Base-by-base conservation (phyloP, 2,888 invertebrate species). In the Sericinus montela region DNA sequence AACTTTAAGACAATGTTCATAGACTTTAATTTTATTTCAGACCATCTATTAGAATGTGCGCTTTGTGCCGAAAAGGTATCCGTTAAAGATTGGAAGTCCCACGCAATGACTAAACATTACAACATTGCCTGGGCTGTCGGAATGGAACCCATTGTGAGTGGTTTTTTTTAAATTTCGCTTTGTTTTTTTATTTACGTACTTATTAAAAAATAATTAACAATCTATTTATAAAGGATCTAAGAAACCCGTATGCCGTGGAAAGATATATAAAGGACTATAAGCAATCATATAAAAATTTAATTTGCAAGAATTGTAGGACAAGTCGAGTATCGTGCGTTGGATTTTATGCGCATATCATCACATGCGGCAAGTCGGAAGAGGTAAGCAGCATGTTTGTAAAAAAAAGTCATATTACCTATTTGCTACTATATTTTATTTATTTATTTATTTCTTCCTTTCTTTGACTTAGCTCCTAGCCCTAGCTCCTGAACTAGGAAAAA, bases 261-360 rank as follows among this genome's bases (percentile, higher is more conserved):
- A 78, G 64, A 52, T 72, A 86, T 51, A 69, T 92, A 16, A 68
- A 70, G 45, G 75, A 71, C 46, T 85, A 88, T 32, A 72, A 82
- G 48, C 82, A 84, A 49, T 76, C 69, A 29, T 67, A 69, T 40
- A 85, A 84, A 36, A 72, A 65, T 14, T 72, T 93, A 9, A 66
- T 65, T 38, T 93, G 93, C 64, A 89, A 90, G 53, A 71, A 67
- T 45, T 93, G 93, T 64, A 81, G 80, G 0, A 56, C 79, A 53
- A 68, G 72, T 37, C 75, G 92, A 68, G 80, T 75, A 30, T 91
- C 91, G 2, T 85, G 80, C 2, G 62, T 81, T 25, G 93, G 93
- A 16, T 93, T 91, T 58, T 77, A 91, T 49, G 91, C 92, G 0
- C 93, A 93, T 64, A 70, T 91, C 39, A 69, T 88, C 40, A 84